Base-by-base conservation (phyloP, 1,140 invertebrate species). In the Condylostylus longicornis region DNA sequence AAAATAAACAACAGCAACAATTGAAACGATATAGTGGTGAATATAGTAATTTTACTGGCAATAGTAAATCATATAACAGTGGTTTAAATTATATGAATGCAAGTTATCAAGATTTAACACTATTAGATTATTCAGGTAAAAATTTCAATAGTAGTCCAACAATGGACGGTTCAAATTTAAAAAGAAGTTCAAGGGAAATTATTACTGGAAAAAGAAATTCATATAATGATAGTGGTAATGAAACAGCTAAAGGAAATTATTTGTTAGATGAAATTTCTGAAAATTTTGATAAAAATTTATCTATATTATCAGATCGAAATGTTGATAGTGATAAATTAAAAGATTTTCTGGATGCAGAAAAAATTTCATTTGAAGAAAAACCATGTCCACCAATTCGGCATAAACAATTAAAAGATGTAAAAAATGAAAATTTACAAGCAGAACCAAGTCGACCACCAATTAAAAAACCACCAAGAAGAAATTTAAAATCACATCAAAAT, bases 231-330 rank as follows among this genome's bases (percentile, higher is more conserved):
- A 47, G 27, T 23, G 13, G 31, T 13, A 27, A 33, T 2, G 25
- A n/a, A n/a, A n/a, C n/a, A n/a, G n/a, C n/a, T 37, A 55, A 48
- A 25, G 51, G 50, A 2, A 60, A 60, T 42, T 61, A 56, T 37
- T 34, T 61, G 39, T 35, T 61, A 12, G 58, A 61, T 35, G 58
- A 61, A 18, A 44, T 60, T 3, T 60, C 57, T 29, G 47, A 50
- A n/a, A 53, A 69, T 46, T 70, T 67, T 42, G 67, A 70, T 35
- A 61, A 61, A 4, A 66, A 68, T 37, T 52, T 68, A 4, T 70
- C 68, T 2, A 69, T 70, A 38, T 38, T 72, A 2, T 60, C 51
- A 33, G 58, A 60, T 38, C 47, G 47, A 9, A 49, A 48, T 1
- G 33, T 14, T n/a, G 21, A 34, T 13, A 34, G 15, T 34, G 30